phyloP scores from a whole-genome alignment of 2,888 invertebrate genomes.

The Lapara coniferarum region DNA sequence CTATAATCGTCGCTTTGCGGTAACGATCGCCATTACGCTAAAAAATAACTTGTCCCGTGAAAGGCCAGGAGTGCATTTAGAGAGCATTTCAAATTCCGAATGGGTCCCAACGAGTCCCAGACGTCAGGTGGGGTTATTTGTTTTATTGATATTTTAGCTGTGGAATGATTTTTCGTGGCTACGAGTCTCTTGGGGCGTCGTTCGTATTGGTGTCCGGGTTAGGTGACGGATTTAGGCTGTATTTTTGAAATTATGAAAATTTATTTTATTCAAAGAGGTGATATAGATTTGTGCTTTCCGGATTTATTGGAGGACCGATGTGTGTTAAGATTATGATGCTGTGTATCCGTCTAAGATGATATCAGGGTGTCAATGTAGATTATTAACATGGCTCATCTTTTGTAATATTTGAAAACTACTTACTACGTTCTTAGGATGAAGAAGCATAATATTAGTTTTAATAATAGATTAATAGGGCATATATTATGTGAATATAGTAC shows the following conservation, averaged over 20 bases:
- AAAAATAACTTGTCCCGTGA: conserved; percentile 78
- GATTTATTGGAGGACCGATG: too few relatives aligned
- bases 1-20: conserved; percentile 56
- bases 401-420: too few relatives aligned
- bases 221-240: conserved; percentile 54
- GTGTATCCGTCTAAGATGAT: too few relatives aligned
- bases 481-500: too few relatives aligned
- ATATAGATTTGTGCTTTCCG: not conserved
- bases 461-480: too few relatives aligned
- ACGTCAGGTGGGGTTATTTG: conserved; percentile 60
- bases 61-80: conserved; percentile 64
- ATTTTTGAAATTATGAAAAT: not conserved
- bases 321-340: too few relatives aligned
- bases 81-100: conserved; percentile 69
- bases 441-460: too few relatives aligned
- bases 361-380: too few relatives aligned
- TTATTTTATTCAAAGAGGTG: not conserved
- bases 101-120: conserved; percentile 67
- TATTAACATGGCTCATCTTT: too few relatives aligned
- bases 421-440: too few relatives aligned
- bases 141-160: conserved; percentile 83
- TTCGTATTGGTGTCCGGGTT: conserved; percentile 69
- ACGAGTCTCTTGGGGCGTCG: conserved; percentile 73
- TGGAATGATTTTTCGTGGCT: conserved; percentile 78
- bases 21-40: conserved; percentile 59